Evolutionary conservation across 2,888 invertebrate species (phyloP).

Genomic region (Pimpla rufipes): DNA sequence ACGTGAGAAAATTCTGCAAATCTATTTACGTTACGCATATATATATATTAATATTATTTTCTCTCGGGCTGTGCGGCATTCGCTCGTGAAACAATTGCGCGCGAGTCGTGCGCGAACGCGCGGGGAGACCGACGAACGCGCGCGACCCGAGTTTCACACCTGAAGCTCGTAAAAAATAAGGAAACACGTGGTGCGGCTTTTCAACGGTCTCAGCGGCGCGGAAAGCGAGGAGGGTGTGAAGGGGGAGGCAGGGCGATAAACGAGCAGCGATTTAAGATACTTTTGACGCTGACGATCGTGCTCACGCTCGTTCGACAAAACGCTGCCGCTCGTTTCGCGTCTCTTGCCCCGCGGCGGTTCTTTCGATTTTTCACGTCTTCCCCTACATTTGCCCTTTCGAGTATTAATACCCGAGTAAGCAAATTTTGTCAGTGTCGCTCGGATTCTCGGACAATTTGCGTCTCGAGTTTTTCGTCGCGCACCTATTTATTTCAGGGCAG

Average conservation of each 20-base stretch:
- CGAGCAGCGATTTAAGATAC: constrained; percentile 13
- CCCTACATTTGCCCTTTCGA: neutral
- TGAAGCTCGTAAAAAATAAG: constrained; percentile 30
- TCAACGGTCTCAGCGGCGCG: neutral
- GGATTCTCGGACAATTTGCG: too few relatives aligned
- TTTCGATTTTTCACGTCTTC: neutral
- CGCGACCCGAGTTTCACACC: constrained; percentile 17
- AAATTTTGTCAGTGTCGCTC: neutral
- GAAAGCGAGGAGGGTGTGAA: neutral
- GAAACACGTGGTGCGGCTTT: constrained; percentile 23
- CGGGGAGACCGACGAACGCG: neutral
- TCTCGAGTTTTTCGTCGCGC: too few relatives aligned
- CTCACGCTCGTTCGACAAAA: constrained; percentile 17
- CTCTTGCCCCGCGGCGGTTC: neutral
- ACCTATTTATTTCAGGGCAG: too few relatives aligned
- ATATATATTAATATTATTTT: too few relatives aligned
- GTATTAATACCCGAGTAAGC: neutral
- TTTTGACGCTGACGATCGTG: constrained; percentile 13
- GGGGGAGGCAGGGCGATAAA: neutral
- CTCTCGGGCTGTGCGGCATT: neutral
- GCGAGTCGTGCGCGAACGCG: neutral
- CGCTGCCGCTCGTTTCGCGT: constrained; percentile 3
- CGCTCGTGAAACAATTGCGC: constrained; percentile 1
- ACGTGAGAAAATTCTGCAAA: constrained; percentile 34
- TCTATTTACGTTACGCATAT: neutral